A percentile compares a stretch with the other conserved stretches of the same genome.
Conservation (phyloP, 2,797 vertebrate genomes). For the Manis pentadactyla region DNA sequence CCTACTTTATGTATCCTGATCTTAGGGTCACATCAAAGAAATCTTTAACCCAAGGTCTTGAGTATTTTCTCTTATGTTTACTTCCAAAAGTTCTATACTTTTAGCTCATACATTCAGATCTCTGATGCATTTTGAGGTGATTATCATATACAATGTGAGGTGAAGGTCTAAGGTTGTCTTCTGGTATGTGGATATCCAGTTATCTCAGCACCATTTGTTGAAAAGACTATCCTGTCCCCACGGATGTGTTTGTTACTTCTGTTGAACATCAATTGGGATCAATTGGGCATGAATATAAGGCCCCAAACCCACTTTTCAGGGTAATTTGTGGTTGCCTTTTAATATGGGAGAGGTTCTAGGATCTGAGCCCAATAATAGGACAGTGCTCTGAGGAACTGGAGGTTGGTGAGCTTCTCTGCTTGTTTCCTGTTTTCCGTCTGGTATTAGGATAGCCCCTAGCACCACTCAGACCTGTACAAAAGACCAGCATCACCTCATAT, state of each 20-base stretch:
- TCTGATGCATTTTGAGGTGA: background rate
- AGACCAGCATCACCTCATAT: background rate
- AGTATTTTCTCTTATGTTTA: background rate
- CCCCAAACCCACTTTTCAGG: background rate
- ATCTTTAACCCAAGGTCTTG: background rate
- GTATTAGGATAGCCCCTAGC: background rate
- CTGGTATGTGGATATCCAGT: background rate
- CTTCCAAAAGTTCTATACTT: background rate
- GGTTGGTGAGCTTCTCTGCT: background rate
- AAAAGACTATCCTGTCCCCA: background rate
- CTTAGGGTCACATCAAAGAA: background rate
- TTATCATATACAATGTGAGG: background rate
- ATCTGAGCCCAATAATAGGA: background rate
- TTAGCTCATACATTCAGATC: background rate
- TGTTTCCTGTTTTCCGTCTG: background rate
- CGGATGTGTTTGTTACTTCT: background rate
- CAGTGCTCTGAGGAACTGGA: background rate
- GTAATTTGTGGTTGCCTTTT: constrained; percentile 1
- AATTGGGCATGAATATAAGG: background rate
- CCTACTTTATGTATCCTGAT: background rate
- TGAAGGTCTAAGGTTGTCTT: background rate
- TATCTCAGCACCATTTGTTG: background rate
- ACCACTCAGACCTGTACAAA: background rate
- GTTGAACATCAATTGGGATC: background rate
- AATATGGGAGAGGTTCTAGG: background rate